Evolutionary conservation across 2,888 invertebrate species (phyloP), one percentile per base, ranked within the genome.

Genomic region (Palloptera scutellata): DNA sequence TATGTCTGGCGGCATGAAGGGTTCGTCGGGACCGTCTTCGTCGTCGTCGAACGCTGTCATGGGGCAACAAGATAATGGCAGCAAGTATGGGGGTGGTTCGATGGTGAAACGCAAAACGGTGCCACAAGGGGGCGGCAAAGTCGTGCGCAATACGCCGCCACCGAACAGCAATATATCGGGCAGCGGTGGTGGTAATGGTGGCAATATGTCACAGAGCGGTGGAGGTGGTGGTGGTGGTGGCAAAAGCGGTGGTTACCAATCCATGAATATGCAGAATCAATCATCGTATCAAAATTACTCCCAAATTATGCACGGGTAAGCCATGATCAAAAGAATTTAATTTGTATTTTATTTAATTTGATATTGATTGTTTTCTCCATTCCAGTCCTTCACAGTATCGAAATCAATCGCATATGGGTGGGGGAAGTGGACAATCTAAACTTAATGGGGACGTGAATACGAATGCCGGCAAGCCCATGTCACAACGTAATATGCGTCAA

Each of bases 61-160:
- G 30, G 61, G 58, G 60, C 64, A 76, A 30, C 30, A 30, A 51
- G 71, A 80, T 66, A 68, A 70, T 54, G 75, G 75, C 67, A 76
- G 69, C 71, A 83, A 81, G 70, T 81, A 81, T 71, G 74, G 76
- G 59, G 73, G 75, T 54, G 73, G 76, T 71, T 92, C 92, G 70
- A 93, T 93, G 19, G 90, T 91, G 70, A 94, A 92, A 85, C 88
- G 94, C 82, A 93, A 93, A 68, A 83, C 81, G 4, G 80, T 89
- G 83, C 84, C 88, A 52, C 78, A 75, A 17, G 69, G 76, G 59
- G 75, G 75, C 63, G 90, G 91, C 58, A 91, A 91, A 62, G 79
- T 92, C 66, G 88, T 91, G 75, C 89, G 92, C 51, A 87, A 88
- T 68, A 88, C 88, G 1, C 88, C 89, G 52, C 87, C 89, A 10